Conservation (phyloP, 2,888 invertebrate genomes). For the Limenitis camilla region DNA sequence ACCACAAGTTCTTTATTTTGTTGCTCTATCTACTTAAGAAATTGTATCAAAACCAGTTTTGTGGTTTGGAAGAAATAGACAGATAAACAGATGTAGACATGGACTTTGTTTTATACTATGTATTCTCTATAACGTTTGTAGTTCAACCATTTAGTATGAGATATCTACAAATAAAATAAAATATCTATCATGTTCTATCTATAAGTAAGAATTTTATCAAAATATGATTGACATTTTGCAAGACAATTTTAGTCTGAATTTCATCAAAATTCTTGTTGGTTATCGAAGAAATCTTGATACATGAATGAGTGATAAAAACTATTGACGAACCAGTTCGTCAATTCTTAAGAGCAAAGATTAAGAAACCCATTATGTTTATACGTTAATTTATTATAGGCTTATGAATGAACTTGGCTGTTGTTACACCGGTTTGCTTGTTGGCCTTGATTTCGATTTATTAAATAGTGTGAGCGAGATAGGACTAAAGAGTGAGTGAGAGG, state of each 20-base stretch:
- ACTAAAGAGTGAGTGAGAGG: no score
- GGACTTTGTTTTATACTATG: background rate
- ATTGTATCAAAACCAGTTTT: background rate
- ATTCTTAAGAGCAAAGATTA: constrained; percentile 28
- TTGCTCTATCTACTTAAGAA: background rate
- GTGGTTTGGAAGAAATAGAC: background rate
- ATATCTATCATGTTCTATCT: no score
- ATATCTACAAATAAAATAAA: no score
- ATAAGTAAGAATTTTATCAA: no score
- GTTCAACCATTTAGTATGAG: no score
- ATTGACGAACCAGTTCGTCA: constrained; percentile 21
- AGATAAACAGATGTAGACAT: background rate
- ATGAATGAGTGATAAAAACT: constrained; percentile 12
- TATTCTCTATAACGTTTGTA: no score
- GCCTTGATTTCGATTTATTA: background rate
- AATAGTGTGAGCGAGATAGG: no score
- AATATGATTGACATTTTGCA: no score
- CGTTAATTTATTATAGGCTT: constrained; percentile 29
- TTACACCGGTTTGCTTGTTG: background rate
- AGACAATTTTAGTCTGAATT: no score
- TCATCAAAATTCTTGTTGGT: no score
- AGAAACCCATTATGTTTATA: constrained; percentile 29
- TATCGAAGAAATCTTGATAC: constrained; percentile 5
- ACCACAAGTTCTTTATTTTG: no score
- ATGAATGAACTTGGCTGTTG: constrained; percentile 38